Evolutionary conservation across 2,888 invertebrate genomes (phyloP).

Genomic region (Mycogona germanica): DNA sequence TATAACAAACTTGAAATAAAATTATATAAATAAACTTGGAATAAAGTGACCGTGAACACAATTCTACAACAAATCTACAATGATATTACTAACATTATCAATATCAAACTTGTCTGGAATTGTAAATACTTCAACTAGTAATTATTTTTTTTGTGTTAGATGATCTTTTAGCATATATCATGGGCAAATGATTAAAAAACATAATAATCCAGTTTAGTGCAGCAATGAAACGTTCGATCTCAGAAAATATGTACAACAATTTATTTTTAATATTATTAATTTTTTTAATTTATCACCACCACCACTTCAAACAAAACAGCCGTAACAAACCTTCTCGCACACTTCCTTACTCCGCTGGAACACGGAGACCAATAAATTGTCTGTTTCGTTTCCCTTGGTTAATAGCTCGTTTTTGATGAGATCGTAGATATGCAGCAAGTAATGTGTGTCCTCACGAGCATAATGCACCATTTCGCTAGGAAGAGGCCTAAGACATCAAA

Average conservation of each 20-base stretch:
- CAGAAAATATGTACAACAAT: not conserved
- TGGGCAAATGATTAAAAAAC: too few relatives aligned
- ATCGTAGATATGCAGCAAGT: constrained; percentile 78
- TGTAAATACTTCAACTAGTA: too few relatives aligned
- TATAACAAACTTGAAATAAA: too few relatives aligned
- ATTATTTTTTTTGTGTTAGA: too few relatives aligned
- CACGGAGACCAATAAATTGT: constrained; percentile 53
- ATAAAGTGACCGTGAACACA: too few relatives aligned
- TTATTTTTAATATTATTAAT: not conserved
- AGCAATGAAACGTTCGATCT: too few relatives aligned
- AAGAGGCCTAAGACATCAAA: constrained; percentile 50
- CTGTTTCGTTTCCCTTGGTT: constrained; percentile 45
- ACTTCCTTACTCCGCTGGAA: constrained; percentile 60
- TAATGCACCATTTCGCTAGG: constrained; percentile 66
- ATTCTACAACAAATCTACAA: too few relatives aligned
- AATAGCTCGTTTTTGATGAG: constrained; percentile 60
- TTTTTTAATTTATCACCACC: not conserved
- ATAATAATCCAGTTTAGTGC: too few relatives aligned
- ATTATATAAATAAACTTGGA: too few relatives aligned
- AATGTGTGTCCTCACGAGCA: constrained; percentile 91
- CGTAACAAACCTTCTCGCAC: constrained; percentile 49
- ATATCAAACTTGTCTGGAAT: too few relatives aligned
- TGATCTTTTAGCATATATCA: too few relatives aligned
- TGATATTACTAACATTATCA: too few relatives aligned
- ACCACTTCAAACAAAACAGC: not conserved